These are phyloP conservation scores for Aporophyla nigra DNA, from an alignment of 2,888 invertebrate species.

Conservation along the genomic window DNA sequence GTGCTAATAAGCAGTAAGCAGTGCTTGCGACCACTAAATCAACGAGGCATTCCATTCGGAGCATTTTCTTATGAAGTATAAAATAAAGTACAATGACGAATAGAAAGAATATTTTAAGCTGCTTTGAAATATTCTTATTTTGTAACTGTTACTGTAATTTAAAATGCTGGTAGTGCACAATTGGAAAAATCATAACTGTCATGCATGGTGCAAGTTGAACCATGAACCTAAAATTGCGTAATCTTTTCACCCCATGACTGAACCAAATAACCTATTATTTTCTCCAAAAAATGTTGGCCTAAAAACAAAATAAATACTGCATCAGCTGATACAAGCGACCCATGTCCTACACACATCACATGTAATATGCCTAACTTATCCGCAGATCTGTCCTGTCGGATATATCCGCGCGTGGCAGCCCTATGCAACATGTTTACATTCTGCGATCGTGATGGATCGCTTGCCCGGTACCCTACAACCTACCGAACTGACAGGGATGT, in stretches of 20 bases:
- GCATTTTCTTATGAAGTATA: no score
- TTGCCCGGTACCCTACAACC: constrained; percentile 53
- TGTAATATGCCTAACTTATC: constrained; percentile 53
- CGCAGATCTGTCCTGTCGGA: constrained; percentile 17
- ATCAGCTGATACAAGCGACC: constrained; percentile 21
- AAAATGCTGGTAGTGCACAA: neutral
- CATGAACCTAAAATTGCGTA: neutral
- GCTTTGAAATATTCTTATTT: neutral
- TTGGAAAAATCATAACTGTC: neutral
- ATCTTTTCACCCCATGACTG: no score
- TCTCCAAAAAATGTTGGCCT: neutral
- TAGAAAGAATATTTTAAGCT: no score
- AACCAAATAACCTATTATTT: neutral
- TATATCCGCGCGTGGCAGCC: constrained; percentile 56
- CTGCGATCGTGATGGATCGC: constrained; percentile 67
- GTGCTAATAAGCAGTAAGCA: no score
- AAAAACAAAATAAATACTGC: neutral
- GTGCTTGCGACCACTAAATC: no score
- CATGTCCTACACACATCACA: constrained; percentile 24
- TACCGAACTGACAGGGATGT: constrained; percentile 25
- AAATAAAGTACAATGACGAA: no score
- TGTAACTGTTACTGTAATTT: neutral
- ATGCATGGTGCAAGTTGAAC: neutral
- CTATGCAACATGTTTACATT: constrained; percentile 68
- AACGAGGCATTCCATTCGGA: no score